Evolutionary conservation across 1,140 invertebrate species (phyloP).

Genomic region (Drosophila mauritiana): DNA sequence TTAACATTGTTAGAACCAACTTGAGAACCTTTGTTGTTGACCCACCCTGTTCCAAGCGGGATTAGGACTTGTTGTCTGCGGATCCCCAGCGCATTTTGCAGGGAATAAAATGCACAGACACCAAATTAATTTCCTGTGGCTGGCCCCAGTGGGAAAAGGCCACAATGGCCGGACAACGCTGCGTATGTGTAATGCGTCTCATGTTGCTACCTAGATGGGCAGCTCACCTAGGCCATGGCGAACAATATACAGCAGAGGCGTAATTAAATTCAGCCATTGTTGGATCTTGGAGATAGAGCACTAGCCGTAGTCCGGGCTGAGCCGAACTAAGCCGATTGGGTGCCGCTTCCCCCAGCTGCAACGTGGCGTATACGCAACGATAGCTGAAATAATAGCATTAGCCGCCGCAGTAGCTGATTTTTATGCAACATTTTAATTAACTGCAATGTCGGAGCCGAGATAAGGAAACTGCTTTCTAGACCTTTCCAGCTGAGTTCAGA

Average conservation of each 20-base stretch:
- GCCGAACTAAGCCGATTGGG: conserved; percentile 74
- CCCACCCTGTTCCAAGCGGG: conserved; percentile 11
- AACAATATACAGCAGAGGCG: conserved; percentile 60
- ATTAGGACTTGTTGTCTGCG: conserved; percentile 57
- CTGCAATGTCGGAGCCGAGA: conserved; percentile 8
- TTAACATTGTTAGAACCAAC: background rate
- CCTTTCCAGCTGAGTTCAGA: too few species aligned
- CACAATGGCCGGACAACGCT: conserved; percentile 40
- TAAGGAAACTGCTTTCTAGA: background rate
- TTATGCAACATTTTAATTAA: conserved; percentile 73
- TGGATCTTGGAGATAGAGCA: conserved; percentile 21
- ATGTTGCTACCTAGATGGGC: conserved; percentile 20
- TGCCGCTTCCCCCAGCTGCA: conserved; percentile 14
- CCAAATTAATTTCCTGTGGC: conserved; percentile 78
- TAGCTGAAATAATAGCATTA: conserved; percentile 51
- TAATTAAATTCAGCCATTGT: conserved; percentile 80
- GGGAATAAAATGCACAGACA: conserved; percentile 71
- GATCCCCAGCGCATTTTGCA: conserved; percentile 7
- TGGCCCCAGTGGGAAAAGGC: conserved; percentile 31
- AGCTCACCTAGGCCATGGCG: conserved; percentile 30
- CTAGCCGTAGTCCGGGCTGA: conserved; percentile 44
- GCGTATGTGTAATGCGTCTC: conserved; percentile 77
- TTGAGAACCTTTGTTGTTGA: conserved; percentile 12
- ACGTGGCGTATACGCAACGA: conserved; percentile 61
- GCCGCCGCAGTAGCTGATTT: conserved; percentile 59